Evolutionary conservation across 2,888 invertebrate genomes (phyloP).

Genomic region (Camponotus fellah): DNA sequence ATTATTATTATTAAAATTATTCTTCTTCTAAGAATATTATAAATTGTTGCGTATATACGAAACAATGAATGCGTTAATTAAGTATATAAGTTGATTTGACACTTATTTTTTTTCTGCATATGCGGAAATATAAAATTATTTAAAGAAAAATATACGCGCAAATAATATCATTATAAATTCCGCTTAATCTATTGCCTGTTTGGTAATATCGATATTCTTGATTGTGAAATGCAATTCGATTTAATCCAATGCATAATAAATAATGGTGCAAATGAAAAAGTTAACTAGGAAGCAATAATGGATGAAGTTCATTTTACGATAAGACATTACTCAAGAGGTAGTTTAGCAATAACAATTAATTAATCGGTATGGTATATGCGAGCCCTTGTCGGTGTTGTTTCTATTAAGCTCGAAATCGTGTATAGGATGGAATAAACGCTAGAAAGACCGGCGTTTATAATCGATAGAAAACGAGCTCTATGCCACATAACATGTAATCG

Average conservation of each 20-base stretch:
- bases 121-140: neutral
- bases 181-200: neutral
- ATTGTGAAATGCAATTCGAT: constrained; percentile 2
- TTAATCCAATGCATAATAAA: constrained; percentile 3
- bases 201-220: neutral
- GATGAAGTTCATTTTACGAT: constrained; percentile 37
- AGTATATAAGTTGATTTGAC: too few relatives aligned
- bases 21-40: too few relatives aligned
- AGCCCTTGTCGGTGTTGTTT: constrained; percentile 58
- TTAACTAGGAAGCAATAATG: constrained; percentile 11
- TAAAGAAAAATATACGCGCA: neutral
- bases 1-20: too few relatives aligned
- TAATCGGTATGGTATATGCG: constrained; percentile 41
- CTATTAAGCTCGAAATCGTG: constrained; percentile 63
- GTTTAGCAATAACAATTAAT: constrained; percentile 62
- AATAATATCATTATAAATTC: neutral
- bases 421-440: constrained; percentile 18
- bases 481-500: constrained; percentile 48
- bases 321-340: constrained; percentile 60
- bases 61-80: too few relatives aligned
- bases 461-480: constrained; percentile 59
- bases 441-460: constrained; percentile 52
- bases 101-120: neutral
- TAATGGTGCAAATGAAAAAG: constrained; percentile 30
- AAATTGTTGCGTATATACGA: too few relatives aligned